Evolutionary conservation across 2,888 invertebrate genomes (phyloP).

Genomic region (Campoplex capitator): DNA sequence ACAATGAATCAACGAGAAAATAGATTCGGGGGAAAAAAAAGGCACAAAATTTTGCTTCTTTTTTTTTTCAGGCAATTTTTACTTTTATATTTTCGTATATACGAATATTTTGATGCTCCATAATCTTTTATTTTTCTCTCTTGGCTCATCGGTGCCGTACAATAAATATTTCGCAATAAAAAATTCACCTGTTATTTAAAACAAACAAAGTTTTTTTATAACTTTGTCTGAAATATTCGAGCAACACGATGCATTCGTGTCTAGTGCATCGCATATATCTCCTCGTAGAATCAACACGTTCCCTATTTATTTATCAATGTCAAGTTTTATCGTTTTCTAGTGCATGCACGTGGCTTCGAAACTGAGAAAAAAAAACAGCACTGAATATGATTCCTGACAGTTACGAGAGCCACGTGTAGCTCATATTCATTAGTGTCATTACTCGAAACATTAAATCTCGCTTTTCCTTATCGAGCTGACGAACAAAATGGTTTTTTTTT

Average conservation of each 20-base stretch:
- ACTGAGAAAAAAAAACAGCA: background rate
- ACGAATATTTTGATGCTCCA: too few species aligned
- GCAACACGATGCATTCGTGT: background rate
- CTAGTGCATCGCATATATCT: background rate
- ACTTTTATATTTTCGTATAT: background rate
- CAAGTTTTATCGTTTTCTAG: slow-evolving; percentile 22
- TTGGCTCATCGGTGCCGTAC: too few species aligned
- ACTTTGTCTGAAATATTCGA: background rate
- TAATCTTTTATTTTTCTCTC: background rate
- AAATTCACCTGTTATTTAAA: background rate
- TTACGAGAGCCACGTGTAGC: slow-evolving; percentile 38
- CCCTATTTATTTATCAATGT: slow-evolving; percentile 16
- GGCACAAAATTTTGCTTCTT: background rate
- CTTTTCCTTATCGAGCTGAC: background rate
- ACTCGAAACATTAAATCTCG: background rate
- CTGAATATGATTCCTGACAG: slow-evolving; percentile 5
- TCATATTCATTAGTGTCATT: background rate
- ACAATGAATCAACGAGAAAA: background rate
- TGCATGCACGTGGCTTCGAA: slow-evolving; percentile 39
- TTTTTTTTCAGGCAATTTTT: background rate
- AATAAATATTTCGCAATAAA: background rate
- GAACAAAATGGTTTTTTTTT: too few species aligned
- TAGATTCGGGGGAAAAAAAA: background rate
- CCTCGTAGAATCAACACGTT: background rate
- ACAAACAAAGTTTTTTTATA: background rate